A percentile compares a stretch with the other conserved stretches of the same genome.
Evolutionary conservation across 2,888 invertebrate species (phyloP).

Genomic region (Linyphia triangularis): DNA sequence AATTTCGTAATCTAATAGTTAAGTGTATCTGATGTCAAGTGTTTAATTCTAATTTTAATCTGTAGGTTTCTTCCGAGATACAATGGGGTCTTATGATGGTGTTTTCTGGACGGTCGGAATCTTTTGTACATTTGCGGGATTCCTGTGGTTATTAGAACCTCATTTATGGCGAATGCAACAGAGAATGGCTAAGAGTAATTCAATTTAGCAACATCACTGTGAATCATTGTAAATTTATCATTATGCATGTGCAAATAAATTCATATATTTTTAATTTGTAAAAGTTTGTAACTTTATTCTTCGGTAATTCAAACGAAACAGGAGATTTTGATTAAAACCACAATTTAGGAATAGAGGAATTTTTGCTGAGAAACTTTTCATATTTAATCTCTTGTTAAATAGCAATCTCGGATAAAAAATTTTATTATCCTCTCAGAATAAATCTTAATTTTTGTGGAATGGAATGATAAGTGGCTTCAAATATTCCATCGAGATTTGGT

Average conservation of each 20-base stretch:
- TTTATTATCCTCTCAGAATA: background rate
- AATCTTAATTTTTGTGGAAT: slow-evolving; percentile 10
- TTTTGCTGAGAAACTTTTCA: background rate
- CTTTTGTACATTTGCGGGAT: slow-evolving; percentile 12
- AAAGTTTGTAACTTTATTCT: too few relatives aligned
- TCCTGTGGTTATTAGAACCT: slow-evolving; percentile 52
- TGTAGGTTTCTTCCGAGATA: slow-evolving; percentile 60
- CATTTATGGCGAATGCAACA: slow-evolving; percentile 16
- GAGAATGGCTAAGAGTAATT: background rate
- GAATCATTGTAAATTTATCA: background rate
- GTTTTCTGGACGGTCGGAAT: slow-evolving; percentile 44
- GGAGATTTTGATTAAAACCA: too few relatives aligned
- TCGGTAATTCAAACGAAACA: too few relatives aligned
- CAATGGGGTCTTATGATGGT: slow-evolving; percentile 48
- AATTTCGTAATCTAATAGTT: too few relatives aligned
- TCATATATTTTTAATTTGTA: too few relatives aligned
- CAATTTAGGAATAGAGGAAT: too few relatives aligned
- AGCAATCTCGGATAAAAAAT: too few relatives aligned
- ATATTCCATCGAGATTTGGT: background rate
- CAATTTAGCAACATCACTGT: background rate
- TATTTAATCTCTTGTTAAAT: background rate
- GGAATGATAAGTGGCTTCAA: background rate
- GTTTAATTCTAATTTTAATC: too few relatives aligned
- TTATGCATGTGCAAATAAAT: background rate
- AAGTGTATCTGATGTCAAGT: too few relatives aligned